Base-by-base conservation (phyloP, 2,888 invertebrate genomes). In the Byasa hedistus region DNA sequence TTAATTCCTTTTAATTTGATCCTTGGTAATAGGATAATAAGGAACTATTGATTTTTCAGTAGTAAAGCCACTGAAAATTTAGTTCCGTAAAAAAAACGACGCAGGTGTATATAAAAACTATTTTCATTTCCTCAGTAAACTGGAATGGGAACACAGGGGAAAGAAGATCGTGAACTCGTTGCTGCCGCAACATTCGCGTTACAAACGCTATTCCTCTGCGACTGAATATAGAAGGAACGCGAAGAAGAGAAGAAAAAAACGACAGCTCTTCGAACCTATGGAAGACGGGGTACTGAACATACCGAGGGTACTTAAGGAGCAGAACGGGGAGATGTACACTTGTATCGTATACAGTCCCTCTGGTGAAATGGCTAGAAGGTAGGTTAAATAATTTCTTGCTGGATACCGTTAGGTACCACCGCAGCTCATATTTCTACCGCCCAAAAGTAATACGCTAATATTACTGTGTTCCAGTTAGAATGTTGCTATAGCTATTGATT, bases 261-360 rank as follows among this genome's bases (percentile, higher is more conserved):
- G 89, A 66, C 86, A 90, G 64, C 71, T 89, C 0, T 84, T 83
- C 63, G 86, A 87, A 55, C 78, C 83, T 0, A 84, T 80, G 48
- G 89, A 89, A 75, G 89, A 93, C 57, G 95, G 94, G 1, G 90
- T 94, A 52, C 78, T 95, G 70, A 92, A 91, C 72, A 93, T 95
- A 79, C 92, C 92, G 64, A 92, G 91, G 74, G 87, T 95, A 22
- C 87, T 93, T 70, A 94, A 94, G 57, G 88, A 88, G 58, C 93
- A 94, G 64, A 96, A 96, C 82, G 95, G 95, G 51, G 96, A 96
- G 62, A 92, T 93, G 64, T 97, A 96, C 82, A 96, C 95, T n/a
- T 97, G 97, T 86, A 94, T 94, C 57, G 96, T 96, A 0, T 93
- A 93, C 65, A 95, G 95, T 78, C 93, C 95, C 39, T 94, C 94